These are phyloP conservation scores for Oenanthe melanoleuca DNA, from an alignment of 2,113 vertebrate genomes.

Conservation along the genomic window DNA sequence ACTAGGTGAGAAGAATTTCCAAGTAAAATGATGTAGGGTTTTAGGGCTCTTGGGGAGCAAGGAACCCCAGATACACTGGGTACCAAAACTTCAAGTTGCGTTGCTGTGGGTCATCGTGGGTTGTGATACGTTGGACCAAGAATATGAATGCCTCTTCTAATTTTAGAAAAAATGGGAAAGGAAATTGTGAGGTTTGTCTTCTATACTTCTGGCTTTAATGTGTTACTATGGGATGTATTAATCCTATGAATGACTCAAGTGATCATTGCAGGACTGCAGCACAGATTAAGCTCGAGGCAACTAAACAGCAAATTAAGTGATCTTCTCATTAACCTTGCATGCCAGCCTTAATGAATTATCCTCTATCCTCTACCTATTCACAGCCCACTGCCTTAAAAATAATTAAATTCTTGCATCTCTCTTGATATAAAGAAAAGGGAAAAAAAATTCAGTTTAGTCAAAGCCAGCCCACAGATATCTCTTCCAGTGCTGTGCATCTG, in stretches of 20 bases:
- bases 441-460: background rate
- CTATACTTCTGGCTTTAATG: background rate
- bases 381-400: background rate
- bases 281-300: background rate
- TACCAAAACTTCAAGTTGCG: background rate
- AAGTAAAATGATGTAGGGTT: background rate
- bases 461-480: background rate
- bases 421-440: background rate
- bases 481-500: background rate
- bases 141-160: background rate
- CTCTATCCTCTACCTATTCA: background rate
- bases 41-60: background rate
- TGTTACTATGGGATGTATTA: background rate
- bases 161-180: background rate
- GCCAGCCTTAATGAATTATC: background rate
- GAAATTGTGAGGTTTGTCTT: background rate
- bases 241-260: background rate
- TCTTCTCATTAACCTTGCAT: background rate
- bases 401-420: background rate
- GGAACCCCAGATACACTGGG: background rate
- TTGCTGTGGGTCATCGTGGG: background rate
- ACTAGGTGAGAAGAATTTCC: background rate
- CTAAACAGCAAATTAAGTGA: background rate
- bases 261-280: background rate
- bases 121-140: background rate